A percentile compares a stretch with the other conserved stretches of the same genome.
phyloP scores from a whole-genome alignment of 2,888 invertebrate genomes.

The Acrobeloides nanus region DNA sequence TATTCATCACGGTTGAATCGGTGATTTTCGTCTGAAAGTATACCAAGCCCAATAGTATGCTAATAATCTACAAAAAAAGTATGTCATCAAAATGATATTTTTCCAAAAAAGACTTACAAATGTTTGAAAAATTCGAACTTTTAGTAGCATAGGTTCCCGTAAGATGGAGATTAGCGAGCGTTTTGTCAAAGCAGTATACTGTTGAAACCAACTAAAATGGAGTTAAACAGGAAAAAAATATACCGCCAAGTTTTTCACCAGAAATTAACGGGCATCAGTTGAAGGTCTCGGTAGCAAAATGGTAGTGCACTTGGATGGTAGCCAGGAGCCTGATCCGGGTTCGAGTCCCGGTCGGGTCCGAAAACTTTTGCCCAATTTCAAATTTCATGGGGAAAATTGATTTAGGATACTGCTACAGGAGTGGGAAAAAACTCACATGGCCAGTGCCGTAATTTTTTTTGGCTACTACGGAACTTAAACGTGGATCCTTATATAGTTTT shows the following conservation, averaged over 20 bases:
- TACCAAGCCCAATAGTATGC: slow-evolving; percentile 69
- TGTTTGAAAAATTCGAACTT: slow-evolving; percentile 79
- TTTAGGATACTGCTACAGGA: too few species aligned
- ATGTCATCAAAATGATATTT: neutral
- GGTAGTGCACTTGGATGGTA: too few species aligned
- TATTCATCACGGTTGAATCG: slow-evolving; percentile 67
- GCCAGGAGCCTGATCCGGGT: too few species aligned
- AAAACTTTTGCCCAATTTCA: too few species aligned
- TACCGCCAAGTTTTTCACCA: neutral
- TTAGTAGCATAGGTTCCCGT: slow-evolving; percentile 81
- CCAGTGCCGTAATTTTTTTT: too few species aligned
- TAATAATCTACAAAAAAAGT: slow-evolving; percentile 67
- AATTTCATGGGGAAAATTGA: too few species aligned
- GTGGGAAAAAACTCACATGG: too few species aligned
- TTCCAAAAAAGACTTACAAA: slow-evolving; percentile 63
- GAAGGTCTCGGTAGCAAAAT: too few species aligned
- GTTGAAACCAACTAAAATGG: slow-evolving; percentile 70
- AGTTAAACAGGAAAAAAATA: slow-evolving; percentile 7
- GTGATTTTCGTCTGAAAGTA: slow-evolving; percentile 63
- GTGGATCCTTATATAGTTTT: too few species aligned
- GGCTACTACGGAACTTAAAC: too few species aligned
- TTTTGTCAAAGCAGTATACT: slow-evolving; percentile 70
- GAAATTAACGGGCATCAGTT: too few species aligned
- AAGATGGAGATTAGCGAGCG: slow-evolving; percentile 75
- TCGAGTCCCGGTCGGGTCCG: too few species aligned